Base-by-base conservation (phyloP, 2,797 vertebrate species). In the Alca torda region DNA sequence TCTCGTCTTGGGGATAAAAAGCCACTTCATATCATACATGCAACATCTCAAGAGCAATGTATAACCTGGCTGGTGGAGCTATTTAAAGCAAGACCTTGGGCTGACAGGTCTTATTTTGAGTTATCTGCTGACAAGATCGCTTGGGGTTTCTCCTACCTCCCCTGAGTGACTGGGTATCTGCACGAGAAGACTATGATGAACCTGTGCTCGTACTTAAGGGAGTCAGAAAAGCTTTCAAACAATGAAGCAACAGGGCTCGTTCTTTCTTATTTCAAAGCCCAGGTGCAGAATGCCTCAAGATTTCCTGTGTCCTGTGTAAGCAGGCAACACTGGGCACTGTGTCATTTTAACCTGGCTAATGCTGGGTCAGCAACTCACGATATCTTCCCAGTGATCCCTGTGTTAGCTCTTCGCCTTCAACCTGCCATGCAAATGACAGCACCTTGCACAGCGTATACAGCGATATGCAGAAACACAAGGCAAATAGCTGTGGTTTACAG, bases 141-240 rank as follows among this genome's bases (percentile, higher is more conserved):
- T 46, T 33, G 59, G 26, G 45, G 59, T 26, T 61, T 59, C 53
- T 16, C 10, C n/a, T 26, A 4, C 72, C n/a, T 33, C 14, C 41
- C n/a, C 57, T 3, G 45, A 19, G 39, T 8, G 30, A 41, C 43
- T 14, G 13, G 1, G 2, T 18, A 56, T 8, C 60, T 37, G 16
- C 18, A 10, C 26, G 45, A 67, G 50, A 31, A 74, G 43, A 33
- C 13, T 37, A 4, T 0, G 18, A 23, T 15, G 54, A 74, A 30
- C 21, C 20, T 6, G 16, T 5, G 48, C 68, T 84, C 2, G 1
- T n/a, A 41, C 54, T 25, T 8, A 3, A 63, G 61, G 0, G 9
- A 64, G 33, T 24, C 51, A 37, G 65, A 46, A 67, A 45, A 80
- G 50, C 68, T 69, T 63, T 19, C 50, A 20, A 63, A 57, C 43